Conservation (phyloP, 1,140 invertebrate genomes). For the Aplysia californica region DNA sequence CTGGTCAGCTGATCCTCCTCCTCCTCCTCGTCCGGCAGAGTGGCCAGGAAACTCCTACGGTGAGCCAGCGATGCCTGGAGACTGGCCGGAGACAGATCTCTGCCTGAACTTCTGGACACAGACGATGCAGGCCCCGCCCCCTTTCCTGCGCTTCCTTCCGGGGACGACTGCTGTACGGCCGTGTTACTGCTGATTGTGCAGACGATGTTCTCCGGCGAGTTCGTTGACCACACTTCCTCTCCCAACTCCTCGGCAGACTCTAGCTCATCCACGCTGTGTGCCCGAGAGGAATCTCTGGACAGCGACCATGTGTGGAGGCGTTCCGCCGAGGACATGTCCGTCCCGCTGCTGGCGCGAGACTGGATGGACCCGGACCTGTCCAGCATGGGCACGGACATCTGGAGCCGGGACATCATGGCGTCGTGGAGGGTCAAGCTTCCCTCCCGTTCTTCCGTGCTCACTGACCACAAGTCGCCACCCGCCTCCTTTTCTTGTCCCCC, state of each 20-base stretch:
- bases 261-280: neutral
- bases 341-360: neutral
- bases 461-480: no score
- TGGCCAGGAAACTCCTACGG: neutral
- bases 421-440: constrained; percentile 2
- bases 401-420: constrained; percentile 7
- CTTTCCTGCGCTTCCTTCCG: no score
- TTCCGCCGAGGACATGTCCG: neutral
- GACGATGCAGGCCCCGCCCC: no score
- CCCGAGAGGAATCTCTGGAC: neutral
- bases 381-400: constrained; percentile 13
- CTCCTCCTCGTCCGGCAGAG: constrained; percentile 7
- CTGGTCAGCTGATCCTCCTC: no score
- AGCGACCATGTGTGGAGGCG: neutral
- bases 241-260: neutral
- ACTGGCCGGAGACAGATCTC: neutral
- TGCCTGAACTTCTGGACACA: neutral
- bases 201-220: neutral
- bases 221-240: neutral
- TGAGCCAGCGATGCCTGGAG: constrained; percentile 7
- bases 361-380: neutral
- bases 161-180: no score
- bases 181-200: no score
- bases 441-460: no score
- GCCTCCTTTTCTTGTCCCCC: no score